Conservation (phyloP, 2,797 vertebrate species). For the Sciaenops ocellatus region DNA sequence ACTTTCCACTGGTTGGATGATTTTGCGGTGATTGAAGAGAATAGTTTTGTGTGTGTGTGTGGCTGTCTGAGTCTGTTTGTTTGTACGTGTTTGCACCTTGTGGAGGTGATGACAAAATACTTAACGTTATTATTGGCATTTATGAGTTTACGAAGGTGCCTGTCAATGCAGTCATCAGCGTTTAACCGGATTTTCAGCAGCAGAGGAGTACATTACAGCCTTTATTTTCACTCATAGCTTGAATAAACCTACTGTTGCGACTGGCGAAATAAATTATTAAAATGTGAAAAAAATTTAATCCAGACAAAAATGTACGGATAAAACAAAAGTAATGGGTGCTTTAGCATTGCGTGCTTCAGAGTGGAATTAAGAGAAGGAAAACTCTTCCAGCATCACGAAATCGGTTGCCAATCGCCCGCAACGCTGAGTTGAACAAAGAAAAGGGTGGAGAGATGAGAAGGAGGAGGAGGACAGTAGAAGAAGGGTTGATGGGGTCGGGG, state of each 20-base stretch:
- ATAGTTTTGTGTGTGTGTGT: constrained; percentile 42
- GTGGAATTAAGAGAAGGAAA: constrained; percentile 42
- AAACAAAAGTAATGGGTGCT: background rate
- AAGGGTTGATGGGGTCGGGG: constrained; percentile 5
- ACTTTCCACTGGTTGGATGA: constrained; percentile 70
- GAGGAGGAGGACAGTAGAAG: constrained; percentile 27
- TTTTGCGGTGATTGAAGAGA: constrained; percentile 60
- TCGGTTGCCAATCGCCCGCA: constrained; percentile 42
- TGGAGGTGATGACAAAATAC: constrained; percentile 67
- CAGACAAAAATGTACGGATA: constrained; percentile 27
- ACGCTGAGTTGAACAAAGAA: constrained; percentile 52
- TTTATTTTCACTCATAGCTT: constrained; percentile 6
- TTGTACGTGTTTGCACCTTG: constrained; percentile 58
- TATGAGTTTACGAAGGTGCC: constrained; percentile 46
- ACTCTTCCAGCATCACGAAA: constrained; percentile 51
- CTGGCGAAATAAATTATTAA: constrained; percentile 11
- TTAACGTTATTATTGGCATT: constrained; percentile 59
- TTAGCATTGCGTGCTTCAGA: constrained; percentile 37
- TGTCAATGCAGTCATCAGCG: constrained; percentile 35
- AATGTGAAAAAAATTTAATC: constrained; percentile 22
- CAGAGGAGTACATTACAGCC: background rate
- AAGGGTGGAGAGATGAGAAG: constrained; percentile 17
- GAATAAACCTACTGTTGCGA: constrained; percentile 20
- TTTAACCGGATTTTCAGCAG: constrained; percentile 15
- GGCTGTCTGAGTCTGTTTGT: constrained; percentile 56